Evolutionary conservation across 2,113 vertebrate species (phyloP), one percentile per base, ranked within the genome.

Genomic region (Pelobates fuscus): DNA sequence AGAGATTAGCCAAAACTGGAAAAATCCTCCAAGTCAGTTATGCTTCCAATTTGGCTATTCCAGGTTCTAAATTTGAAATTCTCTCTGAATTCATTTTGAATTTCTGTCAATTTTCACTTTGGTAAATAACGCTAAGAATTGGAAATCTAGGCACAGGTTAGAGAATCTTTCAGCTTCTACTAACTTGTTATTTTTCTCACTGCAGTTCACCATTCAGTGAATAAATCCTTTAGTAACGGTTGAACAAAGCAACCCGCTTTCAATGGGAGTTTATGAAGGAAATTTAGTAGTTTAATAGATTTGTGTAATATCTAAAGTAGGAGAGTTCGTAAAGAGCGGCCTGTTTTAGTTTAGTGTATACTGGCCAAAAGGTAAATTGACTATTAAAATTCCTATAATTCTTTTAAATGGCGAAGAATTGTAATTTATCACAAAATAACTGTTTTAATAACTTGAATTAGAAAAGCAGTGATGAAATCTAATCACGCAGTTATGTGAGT

Each of bases 351-450:
- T 82, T 70, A 83, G 58, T 61, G 27, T 15, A 49, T 64, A 69
- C 79, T 25, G 63, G 69, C 46, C 66, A 78, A 85, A 83, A 81
- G 15, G 26, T 72, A 85, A 86, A 83, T 67, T 26, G 55, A 78
- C 72, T 83, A 32, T 79, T 82, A 80, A 85, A 85, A 83, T 75
- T 37, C 1, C 0, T 57, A 46, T 71, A 59, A 78, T 58, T 10
- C 70, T 84, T 37, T 82, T 68, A 63, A 86, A 84, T 24, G 70
- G 79, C 63, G 49, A 81, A 83, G 15, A 78, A 82, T 82, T 84
- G 82, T 66, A 75, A 84, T 87, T 86, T 81, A 78, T 83, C 70
- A 81, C 71, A 3, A 30, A 27, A 2, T 74, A 58, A 20, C 32
- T 41, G 82, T 79, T 78, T 85, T 77, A 80, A 86, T 2, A 72